Conservation (phyloP, 2,113 vertebrate genomes). For the Trogon surrucura region DNA sequence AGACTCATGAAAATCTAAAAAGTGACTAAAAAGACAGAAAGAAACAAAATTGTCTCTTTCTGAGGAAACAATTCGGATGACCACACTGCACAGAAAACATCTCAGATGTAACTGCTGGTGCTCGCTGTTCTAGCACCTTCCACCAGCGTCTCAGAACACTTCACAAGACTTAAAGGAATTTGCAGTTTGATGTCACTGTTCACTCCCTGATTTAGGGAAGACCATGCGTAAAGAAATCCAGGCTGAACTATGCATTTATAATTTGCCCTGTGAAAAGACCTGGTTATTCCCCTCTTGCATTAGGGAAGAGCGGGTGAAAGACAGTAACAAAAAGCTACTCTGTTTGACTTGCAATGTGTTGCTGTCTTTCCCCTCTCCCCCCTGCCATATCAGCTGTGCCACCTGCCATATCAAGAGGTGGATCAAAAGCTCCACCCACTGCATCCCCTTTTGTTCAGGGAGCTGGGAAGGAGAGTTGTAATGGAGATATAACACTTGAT, state of each 20-base stretch:
- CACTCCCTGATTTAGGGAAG: neutral
- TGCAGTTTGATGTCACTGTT: neutral
- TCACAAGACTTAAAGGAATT: neutral
- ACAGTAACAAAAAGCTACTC: neutral
- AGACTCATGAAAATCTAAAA: constrained; percentile 40
- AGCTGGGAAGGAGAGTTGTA: neutral
- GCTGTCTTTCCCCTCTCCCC: neutral
- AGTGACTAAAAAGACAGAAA: constrained; percentile 51
- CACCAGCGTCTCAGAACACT: neutral
- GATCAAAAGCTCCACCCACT: constrained; percentile 54
- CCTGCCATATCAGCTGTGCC: neutral
- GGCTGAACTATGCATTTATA: neutral
- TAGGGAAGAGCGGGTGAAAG: neutral
- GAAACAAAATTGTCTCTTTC: constrained; percentile 6
- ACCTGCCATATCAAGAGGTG: constrained; percentile 49
- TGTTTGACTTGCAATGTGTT: neutral
- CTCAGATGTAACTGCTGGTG: neutral
- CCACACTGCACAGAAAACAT: constrained; percentile 27
- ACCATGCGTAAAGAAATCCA: neutral
- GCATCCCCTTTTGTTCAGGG: constrained; percentile 42
- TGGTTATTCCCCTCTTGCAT: neutral
- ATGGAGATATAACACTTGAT: constrained; percentile 21
- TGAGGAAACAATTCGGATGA: constrained; percentile 39
- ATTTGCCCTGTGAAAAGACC: neutral
- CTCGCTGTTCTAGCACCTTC: neutral